Percentiles rank a stretch among this genome's conserved stretches.
Evolutionary conservation across 2,113 vertebrate genomes (phyloP).

Genomic region (Psophia crepitans): DNA sequence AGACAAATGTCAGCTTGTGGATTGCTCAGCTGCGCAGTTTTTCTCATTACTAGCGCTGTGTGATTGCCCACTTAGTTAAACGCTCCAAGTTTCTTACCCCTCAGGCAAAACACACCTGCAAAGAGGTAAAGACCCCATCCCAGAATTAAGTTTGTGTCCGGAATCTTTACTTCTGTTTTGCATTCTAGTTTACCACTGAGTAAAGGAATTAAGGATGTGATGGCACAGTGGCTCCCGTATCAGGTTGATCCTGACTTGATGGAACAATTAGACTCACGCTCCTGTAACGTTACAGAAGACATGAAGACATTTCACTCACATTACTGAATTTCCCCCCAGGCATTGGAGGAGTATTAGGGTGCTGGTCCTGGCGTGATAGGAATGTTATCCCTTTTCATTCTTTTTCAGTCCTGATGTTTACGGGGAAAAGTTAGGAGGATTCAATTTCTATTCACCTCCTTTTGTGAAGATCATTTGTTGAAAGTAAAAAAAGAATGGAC

Average conservation of each 20-base stretch:
- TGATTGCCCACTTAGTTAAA: neutral
- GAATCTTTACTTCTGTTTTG: neutral
- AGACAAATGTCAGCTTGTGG: neutral
- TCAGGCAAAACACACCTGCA: neutral
- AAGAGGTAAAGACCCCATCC: neutral
- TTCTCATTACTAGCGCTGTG: neutral
- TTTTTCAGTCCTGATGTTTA: neutral
- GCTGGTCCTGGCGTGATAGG: neutral
- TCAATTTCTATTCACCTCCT: neutral
- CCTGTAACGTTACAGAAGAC: neutral
- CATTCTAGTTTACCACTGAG: neutral
- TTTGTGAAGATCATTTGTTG: neutral
- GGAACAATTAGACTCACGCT: neutral
- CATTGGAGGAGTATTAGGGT: neutral
- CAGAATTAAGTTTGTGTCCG: neutral
- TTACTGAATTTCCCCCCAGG: neutral
- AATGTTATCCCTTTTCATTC: neutral
- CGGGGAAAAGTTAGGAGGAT: neutral
- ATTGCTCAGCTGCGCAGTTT: neutral
- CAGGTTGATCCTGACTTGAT: neutral
- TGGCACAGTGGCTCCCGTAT: neutral
- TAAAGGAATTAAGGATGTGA: neutral
- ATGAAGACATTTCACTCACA: neutral
- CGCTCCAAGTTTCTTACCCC: neutral
- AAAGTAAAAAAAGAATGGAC: neutral